phyloP scores from a whole-genome alignment of 1,140 invertebrate species.

The Tetramorium simillimum region DNA sequence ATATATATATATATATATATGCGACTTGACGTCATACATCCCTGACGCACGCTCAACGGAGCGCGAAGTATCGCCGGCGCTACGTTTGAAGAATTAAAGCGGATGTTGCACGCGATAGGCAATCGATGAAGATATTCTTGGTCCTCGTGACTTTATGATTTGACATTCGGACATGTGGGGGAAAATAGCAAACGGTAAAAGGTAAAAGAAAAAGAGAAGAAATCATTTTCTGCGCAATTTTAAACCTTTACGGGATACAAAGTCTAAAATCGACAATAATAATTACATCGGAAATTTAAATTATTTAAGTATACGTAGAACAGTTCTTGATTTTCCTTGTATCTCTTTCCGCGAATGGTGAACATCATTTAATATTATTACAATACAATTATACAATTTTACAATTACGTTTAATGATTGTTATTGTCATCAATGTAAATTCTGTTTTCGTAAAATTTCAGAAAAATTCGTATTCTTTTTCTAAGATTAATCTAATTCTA shows the following conservation, averaged over 20 bases:
- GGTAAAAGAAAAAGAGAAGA: background rate
- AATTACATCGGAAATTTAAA: background rate
- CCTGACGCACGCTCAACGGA: conserved; percentile 54
- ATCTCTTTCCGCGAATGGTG: background rate
- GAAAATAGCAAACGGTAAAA: background rate
- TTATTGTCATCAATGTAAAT: background rate
- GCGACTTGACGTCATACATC: conserved; percentile 53
- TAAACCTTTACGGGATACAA: background rate
- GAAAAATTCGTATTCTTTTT: background rate
- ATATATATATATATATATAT: no score
- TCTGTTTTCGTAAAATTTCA: background rate
- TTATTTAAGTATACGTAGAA: background rate
- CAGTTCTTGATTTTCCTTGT: background rate
- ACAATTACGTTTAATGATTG: background rate
- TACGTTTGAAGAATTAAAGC: conserved; percentile 58
- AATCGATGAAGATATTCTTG: conserved; percentile 52
- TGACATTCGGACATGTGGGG: background rate
- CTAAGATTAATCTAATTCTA: background rate
- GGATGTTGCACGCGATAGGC: conserved; percentile 35
- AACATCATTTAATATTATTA: background rate
- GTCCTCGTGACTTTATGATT: conserved; percentile 22
- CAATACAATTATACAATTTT: no score
- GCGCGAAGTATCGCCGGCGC: conserved; percentile 37
- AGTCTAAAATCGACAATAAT: background rate
- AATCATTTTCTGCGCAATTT: background rate